phyloP scores from a whole-genome alignment of 1,140 invertebrate species.

The Drosophila ohnishii region DNA sequence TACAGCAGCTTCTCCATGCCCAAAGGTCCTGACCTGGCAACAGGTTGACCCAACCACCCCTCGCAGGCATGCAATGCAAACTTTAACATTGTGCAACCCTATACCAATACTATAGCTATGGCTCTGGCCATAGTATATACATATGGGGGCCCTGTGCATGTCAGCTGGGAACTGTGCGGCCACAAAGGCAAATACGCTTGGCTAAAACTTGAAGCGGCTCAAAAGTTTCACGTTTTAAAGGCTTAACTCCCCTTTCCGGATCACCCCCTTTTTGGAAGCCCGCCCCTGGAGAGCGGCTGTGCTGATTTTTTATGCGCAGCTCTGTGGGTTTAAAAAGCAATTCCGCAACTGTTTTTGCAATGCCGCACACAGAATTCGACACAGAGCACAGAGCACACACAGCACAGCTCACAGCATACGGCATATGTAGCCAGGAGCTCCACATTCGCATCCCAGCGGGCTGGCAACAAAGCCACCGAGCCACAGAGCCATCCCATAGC shows the following conservation, averaged over 20 bases:
- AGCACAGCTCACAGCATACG: slow-evolving; percentile 5
- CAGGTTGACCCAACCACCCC: slow-evolving; percentile 55
- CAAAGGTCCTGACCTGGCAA: slow-evolving; percentile 54
- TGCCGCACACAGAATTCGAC: slow-evolving; percentile 40
- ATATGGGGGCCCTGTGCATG: slow-evolving; percentile 7
- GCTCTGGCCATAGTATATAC: slow-evolving; percentile 8
- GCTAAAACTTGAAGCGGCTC: slow-evolving; percentile 73
- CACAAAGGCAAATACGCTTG: slow-evolving; percentile 72
- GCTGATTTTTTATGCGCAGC: slow-evolving; percentile 70
- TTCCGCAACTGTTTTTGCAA: slow-evolving; percentile 78
- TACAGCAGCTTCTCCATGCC: slow-evolving; percentile 26
- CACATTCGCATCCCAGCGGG: slow-evolving; percentile 62
- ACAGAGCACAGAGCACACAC: slow-evolving; percentile 3
- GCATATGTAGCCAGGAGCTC: slow-evolving; percentile 29
- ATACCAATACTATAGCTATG: slow-evolving; percentile 22
- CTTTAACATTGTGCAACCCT: slow-evolving; percentile 53
- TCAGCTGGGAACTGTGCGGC: slow-evolving; percentile 47
- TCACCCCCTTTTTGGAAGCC: slow-evolving; percentile 28
- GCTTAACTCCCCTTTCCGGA: slow-evolving; percentile 58
- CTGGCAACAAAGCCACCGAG: slow-evolving; percentile 62
- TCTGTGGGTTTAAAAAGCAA: slow-evolving; percentile 80
- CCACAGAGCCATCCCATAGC: slow-evolving; percentile 14
- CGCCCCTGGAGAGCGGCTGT: slow-evolving; percentile 59
- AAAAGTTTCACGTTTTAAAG: slow-evolving; percentile 80
- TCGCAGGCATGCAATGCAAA: slow-evolving; percentile 54